Conservation (phyloP, 2,113 vertebrate genomes). For the Microcebus ravelobensis region DNA sequence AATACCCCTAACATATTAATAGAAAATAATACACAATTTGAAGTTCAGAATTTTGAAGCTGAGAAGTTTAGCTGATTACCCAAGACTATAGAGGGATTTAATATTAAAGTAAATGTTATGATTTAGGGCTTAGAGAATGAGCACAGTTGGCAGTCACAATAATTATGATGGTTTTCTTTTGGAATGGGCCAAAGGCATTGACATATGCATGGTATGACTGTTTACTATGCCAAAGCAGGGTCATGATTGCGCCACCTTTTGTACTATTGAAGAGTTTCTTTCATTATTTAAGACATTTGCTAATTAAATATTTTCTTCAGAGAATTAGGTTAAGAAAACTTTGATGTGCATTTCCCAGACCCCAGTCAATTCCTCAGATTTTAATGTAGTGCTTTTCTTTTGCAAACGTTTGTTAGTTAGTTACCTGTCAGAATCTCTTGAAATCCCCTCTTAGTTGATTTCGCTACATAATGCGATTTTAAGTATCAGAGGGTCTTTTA, state of each 20-base stretch:
- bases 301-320: slow-evolving; percentile 39
- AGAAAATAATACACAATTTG: not conserved
- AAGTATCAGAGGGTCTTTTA: slow-evolving; percentile 8
- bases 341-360: not conserved
- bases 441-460: slow-evolving; percentile 25
- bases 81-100: not conserved
- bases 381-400: not conserved
- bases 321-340: slow-evolving; percentile 18
- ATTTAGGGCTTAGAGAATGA: not conserved
- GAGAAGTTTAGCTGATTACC: not conserved
- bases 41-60: not conserved
- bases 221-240: not conserved
- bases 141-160: not conserved
- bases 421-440: slow-evolving; percentile 54
- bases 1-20: not conserved
- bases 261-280: not conserved
- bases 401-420: slow-evolving; percentile 26
- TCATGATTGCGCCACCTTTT: not conserved
- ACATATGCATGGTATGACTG: no score
- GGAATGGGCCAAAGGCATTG: not conserved
- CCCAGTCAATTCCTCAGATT: not conserved
- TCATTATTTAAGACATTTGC: slow-evolving; percentile 25
- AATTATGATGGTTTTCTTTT: not conserved
- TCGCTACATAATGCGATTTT: slow-evolving; percentile 17
- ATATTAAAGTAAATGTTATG: not conserved